Conservation (phyloP, 2,113 vertebrate genomes). For the Melospiza melodia region DNA sequence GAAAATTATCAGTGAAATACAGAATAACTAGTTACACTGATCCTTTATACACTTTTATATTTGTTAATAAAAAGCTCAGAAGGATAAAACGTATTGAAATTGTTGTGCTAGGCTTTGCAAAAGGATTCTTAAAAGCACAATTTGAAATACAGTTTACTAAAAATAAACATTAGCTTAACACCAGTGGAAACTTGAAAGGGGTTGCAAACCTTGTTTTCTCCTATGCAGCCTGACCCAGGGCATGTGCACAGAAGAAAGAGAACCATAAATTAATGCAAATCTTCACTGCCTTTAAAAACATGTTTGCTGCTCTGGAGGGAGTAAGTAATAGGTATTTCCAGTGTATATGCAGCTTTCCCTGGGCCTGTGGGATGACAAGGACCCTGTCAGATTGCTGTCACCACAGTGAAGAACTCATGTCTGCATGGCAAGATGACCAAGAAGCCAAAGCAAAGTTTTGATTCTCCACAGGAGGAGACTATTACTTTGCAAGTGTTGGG, state of each 20-base stretch:
- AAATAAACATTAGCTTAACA: conserved; percentile 48
- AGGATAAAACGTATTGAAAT: neutral
- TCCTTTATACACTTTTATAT: neutral
- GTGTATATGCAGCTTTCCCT: neutral
- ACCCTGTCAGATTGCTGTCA: neutral
- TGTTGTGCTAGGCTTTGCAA: neutral
- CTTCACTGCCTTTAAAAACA: neutral
- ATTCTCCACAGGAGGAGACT: neutral
- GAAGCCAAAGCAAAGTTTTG: neutral
- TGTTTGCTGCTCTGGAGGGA: neutral
- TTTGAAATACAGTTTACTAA: conserved; percentile 3
- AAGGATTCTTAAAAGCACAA: neutral
- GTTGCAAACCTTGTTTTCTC: conserved; percentile 7
- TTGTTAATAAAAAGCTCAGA: neutral
- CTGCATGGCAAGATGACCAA: neutral
- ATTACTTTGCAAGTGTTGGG: neutral
- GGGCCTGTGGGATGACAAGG: neutral
- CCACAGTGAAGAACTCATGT: neutral
- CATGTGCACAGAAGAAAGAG: neutral
- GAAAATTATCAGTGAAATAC: neutral
- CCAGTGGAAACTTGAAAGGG: neutral
- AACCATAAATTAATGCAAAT: conserved; percentile 17
- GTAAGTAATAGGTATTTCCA: neutral
- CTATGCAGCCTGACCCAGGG: neutral
- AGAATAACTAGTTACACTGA: neutral